phyloP scores from a whole-genome alignment of 2,888 invertebrate species.

The Automeris io region DNA sequence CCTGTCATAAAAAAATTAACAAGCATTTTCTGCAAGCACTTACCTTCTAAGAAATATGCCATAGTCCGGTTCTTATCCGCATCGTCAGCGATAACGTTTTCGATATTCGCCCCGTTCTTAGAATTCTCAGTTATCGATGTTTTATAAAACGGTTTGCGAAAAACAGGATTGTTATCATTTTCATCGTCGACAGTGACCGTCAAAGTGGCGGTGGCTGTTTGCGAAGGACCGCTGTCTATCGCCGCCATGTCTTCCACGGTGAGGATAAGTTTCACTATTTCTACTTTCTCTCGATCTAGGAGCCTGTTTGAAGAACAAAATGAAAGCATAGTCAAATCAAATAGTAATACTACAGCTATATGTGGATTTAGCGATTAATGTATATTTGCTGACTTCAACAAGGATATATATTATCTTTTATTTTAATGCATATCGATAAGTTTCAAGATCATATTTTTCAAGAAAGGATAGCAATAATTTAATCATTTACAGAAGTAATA shows the following conservation, averaged over 20 bases:
- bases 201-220: constrained; percentile 84
- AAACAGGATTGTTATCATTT: constrained; percentile 93
- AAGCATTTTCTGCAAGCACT: constrained; percentile 11
- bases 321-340: too few relatives aligned
- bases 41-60: constrained; percentile 85
- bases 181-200: constrained; percentile 88
- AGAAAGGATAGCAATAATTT: too few relatives aligned
- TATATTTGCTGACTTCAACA: too few relatives aligned
- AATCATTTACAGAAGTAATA: too few relatives aligned
- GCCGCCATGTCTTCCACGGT: constrained; percentile 91
- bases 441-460: too few relatives aligned
- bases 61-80: constrained; percentile 91
- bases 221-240: constrained; percentile 79
- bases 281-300: constrained; percentile 90
- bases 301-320: constrained; percentile 68
- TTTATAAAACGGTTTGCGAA: constrained; percentile 86
- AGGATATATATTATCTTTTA: too few relatives aligned
- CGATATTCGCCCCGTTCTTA: constrained; percentile 87
- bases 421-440: too few relatives aligned
- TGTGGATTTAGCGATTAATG: too few relatives aligned
- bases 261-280: constrained; percentile 85
- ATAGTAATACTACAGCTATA: too few relatives aligned
- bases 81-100: constrained; percentile 89
- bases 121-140: constrained; percentile 92
- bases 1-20: too few relatives aligned